Percentiles rank a stretch among this genome's conserved stretches.
These are phyloP conservation scores for Bergia puertoricense DNA, from an alignment of 92 coral and sea anemone genomes.

Conservation along the genomic window DNA sequence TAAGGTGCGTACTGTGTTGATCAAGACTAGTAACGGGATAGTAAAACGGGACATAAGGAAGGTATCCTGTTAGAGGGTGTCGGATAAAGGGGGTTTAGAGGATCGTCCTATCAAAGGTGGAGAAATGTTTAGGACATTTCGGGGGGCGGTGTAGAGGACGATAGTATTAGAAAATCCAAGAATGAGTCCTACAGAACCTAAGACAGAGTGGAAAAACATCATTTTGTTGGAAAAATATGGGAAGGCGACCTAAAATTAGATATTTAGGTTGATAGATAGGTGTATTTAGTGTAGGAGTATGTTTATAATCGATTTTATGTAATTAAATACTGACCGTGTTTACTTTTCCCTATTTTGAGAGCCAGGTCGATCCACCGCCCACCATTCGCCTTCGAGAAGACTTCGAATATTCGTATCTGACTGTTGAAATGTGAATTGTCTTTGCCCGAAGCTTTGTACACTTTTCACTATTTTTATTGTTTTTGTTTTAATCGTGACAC, in stretches of 20 bases:
- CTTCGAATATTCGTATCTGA: not conserved
- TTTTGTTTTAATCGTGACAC: too few species aligned
- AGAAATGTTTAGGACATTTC: not conserved
- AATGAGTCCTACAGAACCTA: too few species aligned
- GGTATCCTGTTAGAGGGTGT: not conserved
- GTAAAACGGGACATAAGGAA: not conserved
- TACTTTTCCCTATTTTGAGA: not conserved
- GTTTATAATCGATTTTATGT: too few species aligned
- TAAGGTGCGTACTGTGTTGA: conserved; percentile 12
- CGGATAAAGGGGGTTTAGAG: not conserved
- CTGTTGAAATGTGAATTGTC: not conserved
- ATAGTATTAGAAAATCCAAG: too few species aligned
- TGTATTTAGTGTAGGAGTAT: not conserved
- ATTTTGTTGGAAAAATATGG: too few species aligned
- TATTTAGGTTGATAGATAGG: too few species aligned
- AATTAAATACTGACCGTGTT: too few species aligned
- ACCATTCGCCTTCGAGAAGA: not conserved
- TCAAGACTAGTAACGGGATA: not conserved
- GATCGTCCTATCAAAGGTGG: not conserved
- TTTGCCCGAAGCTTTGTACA: not conserved
- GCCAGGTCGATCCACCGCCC: not conserved
- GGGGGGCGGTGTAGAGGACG: not conserved
- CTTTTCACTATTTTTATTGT: too few species aligned
- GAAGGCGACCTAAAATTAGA: too few species aligned
- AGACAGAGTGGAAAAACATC: too few species aligned